These are phyloP conservation scores for Sapayoa aenigma DNA, from an alignment of 2,113 vertebrate genomes.

Conservation along the genomic window DNA sequence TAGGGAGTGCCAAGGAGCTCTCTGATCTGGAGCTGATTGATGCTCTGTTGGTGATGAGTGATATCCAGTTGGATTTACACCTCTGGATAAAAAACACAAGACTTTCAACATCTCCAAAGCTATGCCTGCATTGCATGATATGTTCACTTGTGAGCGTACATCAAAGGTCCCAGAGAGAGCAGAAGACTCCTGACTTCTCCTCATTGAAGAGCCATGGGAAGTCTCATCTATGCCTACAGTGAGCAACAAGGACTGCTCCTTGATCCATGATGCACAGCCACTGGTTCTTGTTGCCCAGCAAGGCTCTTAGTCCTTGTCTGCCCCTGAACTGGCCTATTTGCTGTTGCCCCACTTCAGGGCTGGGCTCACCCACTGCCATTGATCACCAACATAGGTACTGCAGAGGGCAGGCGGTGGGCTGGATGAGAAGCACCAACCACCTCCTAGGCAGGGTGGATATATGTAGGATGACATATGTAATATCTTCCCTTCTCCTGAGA, in stretches of 20 bases:
- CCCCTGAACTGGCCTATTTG: background rate
- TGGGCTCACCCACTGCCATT: background rate
- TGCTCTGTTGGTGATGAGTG: background rate
- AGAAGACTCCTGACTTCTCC: background rate
- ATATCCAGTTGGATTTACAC: background rate
- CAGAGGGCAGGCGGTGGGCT: rapidly evolving
- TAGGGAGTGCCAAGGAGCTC: background rate
- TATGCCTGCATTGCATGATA: background rate
- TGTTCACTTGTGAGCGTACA: background rate
- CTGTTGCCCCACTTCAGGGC: background rate
- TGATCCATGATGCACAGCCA: rapidly evolving
- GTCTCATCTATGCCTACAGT: rapidly evolving
- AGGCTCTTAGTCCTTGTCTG: background rate
- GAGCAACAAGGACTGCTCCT: background rate
- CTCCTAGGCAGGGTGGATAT: background rate
- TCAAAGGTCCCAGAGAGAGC: background rate
- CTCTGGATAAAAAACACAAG: background rate
- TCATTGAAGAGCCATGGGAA: background rate
- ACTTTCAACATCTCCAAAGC: background rate
- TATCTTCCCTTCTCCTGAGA: background rate
- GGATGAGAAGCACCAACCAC: rapidly evolving
- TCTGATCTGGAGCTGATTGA: background rate
- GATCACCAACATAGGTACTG: background rate
- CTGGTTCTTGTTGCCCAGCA: background rate
- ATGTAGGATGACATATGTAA: background rate